Conservation (phyloP, 2,888 invertebrate species). For the Mimachlamys varia region DNA sequence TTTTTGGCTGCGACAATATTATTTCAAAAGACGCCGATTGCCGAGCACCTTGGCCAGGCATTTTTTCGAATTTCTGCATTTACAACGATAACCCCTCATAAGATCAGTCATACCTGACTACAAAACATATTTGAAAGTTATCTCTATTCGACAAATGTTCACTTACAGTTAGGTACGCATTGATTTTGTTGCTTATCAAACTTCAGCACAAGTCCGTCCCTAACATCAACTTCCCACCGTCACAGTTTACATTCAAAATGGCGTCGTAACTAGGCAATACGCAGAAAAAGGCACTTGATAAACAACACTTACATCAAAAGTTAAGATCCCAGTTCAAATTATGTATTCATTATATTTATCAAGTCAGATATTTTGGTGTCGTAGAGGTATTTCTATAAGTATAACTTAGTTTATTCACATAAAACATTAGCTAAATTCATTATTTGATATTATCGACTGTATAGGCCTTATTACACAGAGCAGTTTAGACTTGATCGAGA, state of each 20-base stretch:
- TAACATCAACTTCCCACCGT: neutral
- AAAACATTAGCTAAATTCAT: neutral
- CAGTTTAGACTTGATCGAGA: too few relatives aligned
- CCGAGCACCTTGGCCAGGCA: neutral
- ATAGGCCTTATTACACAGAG: neutral
- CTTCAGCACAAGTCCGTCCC: neutral
- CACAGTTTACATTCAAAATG: constrained; percentile 51
- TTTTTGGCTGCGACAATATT: too few relatives aligned
- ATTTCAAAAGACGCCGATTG: neutral
- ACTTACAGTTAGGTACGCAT: neutral
- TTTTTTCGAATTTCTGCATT: neutral
- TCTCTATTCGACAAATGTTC: neutral
- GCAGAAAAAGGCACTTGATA: neutral
- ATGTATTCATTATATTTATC: neutral
- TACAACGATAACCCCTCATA: neutral
- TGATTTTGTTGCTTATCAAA: neutral
- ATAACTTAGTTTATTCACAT: neutral
- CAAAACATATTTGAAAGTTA: neutral
- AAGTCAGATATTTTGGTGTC: neutral
- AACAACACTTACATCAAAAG: neutral
- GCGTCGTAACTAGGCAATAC: constrained; percentile 46
- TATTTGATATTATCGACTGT: neutral
- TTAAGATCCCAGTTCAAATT: neutral
- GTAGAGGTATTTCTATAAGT: neutral
- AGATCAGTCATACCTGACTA: neutral